A percentile compares a stretch with the other conserved stretches of the same genome.
Evolutionary conservation across 2,888 invertebrate genomes (phyloP).

Genomic region (Limenitis camilla): DNA sequence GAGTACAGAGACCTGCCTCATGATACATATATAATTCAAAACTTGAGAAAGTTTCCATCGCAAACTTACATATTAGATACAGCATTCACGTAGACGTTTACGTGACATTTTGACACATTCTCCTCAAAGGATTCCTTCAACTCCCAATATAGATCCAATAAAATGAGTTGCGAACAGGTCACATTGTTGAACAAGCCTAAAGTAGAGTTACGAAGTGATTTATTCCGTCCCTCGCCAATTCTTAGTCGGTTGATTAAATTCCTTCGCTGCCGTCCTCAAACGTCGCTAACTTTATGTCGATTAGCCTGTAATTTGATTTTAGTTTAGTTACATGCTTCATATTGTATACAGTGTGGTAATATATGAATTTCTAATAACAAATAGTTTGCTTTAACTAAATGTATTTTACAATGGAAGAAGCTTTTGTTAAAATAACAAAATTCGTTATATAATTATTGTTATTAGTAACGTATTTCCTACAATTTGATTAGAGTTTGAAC

Average conservation of each 20-base stretch:
- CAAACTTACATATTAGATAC: no score
- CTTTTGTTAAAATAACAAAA: no score
- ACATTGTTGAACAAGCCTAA: constrained; percentile 19
- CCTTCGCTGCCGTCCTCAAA: constrained; percentile 44
- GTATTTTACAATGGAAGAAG: no score
- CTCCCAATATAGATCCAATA: constrained; percentile 17
- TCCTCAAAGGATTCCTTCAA: constrained; percentile 6
- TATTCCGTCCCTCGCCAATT: constrained; percentile 52
- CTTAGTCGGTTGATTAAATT: constrained; percentile 66
- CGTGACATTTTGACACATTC: not conserved
- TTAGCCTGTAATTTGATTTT: constrained; percentile 55
- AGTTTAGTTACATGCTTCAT: not conserved
- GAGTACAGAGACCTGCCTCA: no score
- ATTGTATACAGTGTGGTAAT: not conserved
- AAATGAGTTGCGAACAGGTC: constrained; percentile 24
- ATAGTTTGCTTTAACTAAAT: no score
- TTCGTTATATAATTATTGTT: no score
- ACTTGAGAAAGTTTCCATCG: no score
- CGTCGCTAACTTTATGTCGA: constrained; percentile 58
- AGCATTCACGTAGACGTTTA: no score
- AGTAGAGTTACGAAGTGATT: constrained; percentile 36
- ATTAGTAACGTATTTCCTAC: no score
- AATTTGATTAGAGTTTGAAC: no score
- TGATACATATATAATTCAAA: no score
- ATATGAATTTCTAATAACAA: not conserved